Conservation (phyloP, 2,888 invertebrate species). For the Branchellion lobata region DNA sequence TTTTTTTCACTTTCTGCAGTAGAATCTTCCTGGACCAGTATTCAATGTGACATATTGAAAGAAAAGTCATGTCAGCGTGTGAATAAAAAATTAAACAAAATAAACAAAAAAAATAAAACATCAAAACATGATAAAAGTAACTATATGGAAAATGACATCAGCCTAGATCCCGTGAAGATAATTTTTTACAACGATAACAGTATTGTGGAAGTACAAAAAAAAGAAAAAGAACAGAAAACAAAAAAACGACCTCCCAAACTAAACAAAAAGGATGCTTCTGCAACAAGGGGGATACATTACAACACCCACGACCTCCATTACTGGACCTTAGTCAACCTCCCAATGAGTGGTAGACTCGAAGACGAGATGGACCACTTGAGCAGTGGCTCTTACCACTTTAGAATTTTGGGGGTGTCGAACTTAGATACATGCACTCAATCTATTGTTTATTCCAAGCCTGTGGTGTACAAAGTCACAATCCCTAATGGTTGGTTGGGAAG, state of each 20-base stretch:
- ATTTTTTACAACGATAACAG: too few species aligned
- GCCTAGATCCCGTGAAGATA: too few species aligned
- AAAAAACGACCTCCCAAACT: too few species aligned
- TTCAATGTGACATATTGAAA: background rate
- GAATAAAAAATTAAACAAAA: too few species aligned
- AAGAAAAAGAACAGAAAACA: too few species aligned
- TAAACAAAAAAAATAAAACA: too few species aligned
- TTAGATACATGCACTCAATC: slow-evolving; percentile 6
- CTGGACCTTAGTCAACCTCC: background rate
- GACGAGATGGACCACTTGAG: background rate
- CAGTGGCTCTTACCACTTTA: background rate
- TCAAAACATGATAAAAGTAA: too few species aligned
- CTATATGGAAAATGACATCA: too few species aligned
- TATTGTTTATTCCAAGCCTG: background rate
- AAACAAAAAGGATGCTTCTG: too few species aligned
- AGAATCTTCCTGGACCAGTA: slow-evolving; percentile 10
- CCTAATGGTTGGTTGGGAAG: background rate
- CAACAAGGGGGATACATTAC: background rate
- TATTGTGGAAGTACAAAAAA: too few species aligned
- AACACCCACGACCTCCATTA: background rate
- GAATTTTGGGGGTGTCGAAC: background rate
- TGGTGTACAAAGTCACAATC: background rate
- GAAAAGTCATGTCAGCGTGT: too few species aligned
- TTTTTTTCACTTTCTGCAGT: background rate
- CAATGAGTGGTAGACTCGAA: background rate